phyloP scores from a whole-genome alignment of 2,888 invertebrate genomes.

The Dorcus hopei region DNA sequence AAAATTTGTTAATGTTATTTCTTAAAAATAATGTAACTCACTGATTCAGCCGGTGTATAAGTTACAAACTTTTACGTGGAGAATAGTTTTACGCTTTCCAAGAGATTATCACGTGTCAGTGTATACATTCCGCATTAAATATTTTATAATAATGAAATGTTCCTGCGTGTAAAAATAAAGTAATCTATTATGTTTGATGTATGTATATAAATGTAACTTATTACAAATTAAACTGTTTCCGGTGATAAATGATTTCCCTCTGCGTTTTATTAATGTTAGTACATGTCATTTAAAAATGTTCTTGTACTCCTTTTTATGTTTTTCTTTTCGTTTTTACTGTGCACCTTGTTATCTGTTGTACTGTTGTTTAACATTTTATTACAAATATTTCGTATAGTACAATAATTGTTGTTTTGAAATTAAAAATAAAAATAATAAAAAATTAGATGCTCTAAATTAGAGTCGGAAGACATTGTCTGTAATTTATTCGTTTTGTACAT shows the following conservation, averaged over 20 bases:
- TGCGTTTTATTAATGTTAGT: constrained; percentile 12
- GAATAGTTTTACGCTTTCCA: constrained; percentile 11
- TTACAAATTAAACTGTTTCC: constrained; percentile 18
- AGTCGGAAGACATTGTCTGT: neutral
- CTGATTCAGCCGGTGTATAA: constrained; percentile 17
- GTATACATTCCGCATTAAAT: constrained; percentile 44
- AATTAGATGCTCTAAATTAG: neutral
- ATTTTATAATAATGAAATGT: constrained; percentile 39
- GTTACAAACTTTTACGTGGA: constrained; percentile 16
- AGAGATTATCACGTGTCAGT: constrained; percentile 12
- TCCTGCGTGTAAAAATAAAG: constrained; percentile 41
- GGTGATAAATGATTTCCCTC: constrained; percentile 14
- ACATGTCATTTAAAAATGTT: constrained; percentile 11
- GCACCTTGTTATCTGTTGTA: constrained; percentile 15
- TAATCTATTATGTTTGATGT: constrained; percentile 15
- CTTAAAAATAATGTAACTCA: neutral
- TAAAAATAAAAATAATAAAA: neutral
- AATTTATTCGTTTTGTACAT: constrained; percentile 1
- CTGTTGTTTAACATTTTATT: constrained; percentile 17
- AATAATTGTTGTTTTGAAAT: constrained; percentile 17
- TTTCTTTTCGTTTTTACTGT: neutral
- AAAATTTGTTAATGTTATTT: no score
- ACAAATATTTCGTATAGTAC: constrained; percentile 14
- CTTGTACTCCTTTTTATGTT: neutral
- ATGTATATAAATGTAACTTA: constrained; percentile 25